Evolutionary conservation across 2,888 invertebrate species (phyloP).

Genomic region (Camponotus fellah): DNA sequence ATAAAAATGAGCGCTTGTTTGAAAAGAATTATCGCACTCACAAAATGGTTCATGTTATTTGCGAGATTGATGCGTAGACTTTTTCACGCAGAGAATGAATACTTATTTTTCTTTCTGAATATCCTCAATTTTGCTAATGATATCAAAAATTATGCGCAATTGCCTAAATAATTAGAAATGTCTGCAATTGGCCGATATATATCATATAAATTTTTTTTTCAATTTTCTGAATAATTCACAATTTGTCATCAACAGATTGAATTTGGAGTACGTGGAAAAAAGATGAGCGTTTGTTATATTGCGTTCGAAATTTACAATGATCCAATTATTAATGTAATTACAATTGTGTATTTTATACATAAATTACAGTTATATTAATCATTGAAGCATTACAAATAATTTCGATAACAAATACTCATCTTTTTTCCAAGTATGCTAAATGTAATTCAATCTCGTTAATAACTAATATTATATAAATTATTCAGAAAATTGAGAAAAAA

Average conservation of each 20-base stretch:
- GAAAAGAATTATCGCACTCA: no score
- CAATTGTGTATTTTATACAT: not conserved
- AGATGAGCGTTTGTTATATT: not conserved
- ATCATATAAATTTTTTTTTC: no score
- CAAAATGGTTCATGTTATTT: not conserved
- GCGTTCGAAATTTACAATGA: not conserved
- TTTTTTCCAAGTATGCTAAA: not conserved
- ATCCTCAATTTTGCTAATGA: not conserved
- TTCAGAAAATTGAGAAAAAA: not conserved
- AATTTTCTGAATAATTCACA: not conserved
- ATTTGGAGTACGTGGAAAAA: not conserved
- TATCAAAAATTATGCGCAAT: not conserved
- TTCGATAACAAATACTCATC: not conserved
- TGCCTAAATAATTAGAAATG: not conserved
- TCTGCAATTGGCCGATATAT: no score
- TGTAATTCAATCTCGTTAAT: not conserved
- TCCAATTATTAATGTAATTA: not conserved
- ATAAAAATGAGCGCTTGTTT: not conserved
- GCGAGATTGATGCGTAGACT: not conserved
- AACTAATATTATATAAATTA: not conserved
- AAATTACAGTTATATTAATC: conserved; percentile 3
- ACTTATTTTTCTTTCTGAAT: not conserved
- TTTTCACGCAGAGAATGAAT: not conserved
- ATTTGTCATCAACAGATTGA: not conserved
- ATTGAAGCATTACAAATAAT: not conserved